A percentile compares a stretch with the other conserved stretches of the same genome.
Evolutionary conservation across 2,797 vertebrate genomes (phyloP).

Genomic region (Acomys russatus): DNA sequence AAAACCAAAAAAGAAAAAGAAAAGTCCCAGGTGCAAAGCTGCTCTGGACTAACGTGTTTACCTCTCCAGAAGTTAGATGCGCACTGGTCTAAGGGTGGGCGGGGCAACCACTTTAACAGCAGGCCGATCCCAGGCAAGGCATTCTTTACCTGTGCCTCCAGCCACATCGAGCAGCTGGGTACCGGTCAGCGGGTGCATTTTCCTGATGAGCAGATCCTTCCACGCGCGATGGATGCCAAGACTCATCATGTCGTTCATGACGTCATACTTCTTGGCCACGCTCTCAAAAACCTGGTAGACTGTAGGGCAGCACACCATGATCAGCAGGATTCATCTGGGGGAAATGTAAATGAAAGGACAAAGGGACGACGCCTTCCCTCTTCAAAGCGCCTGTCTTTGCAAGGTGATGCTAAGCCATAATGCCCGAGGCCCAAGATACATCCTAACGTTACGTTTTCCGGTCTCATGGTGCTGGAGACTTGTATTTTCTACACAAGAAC

Average conservation of each 20-base stretch:
- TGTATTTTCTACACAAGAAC: background rate
- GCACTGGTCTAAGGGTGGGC: background rate
- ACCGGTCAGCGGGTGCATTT: conserved; percentile 95
- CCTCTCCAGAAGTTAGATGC: background rate
- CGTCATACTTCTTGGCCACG: conserved; percentile 96
- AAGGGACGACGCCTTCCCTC: background rate
- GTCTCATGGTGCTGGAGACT: background rate
- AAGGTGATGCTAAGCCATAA: conserved; percentile 4
- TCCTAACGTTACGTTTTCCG: background rate
- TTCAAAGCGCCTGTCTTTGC: conserved; percentile 26
- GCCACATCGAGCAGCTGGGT: conserved; percentile 95
- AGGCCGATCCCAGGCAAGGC: background rate
- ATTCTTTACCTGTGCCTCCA: conserved; percentile 95
- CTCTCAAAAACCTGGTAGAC: conserved; percentile 97
- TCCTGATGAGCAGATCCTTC: conserved; percentile 94
- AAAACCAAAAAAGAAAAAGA: background rate
- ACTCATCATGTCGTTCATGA: conserved; percentile 99
- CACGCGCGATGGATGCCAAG: conserved; percentile 96
- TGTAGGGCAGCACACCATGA: conserved; percentile 78
- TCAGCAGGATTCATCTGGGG: background rate
- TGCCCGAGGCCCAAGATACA: background rate
- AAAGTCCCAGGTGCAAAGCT: background rate
- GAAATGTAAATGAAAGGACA: conserved; percentile 29
- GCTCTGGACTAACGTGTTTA: conserved; percentile 19
- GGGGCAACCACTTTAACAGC: background rate